Evolutionary conservation across 2,888 invertebrate species (phyloP).

Genomic region (Athalia cordata): DNA sequence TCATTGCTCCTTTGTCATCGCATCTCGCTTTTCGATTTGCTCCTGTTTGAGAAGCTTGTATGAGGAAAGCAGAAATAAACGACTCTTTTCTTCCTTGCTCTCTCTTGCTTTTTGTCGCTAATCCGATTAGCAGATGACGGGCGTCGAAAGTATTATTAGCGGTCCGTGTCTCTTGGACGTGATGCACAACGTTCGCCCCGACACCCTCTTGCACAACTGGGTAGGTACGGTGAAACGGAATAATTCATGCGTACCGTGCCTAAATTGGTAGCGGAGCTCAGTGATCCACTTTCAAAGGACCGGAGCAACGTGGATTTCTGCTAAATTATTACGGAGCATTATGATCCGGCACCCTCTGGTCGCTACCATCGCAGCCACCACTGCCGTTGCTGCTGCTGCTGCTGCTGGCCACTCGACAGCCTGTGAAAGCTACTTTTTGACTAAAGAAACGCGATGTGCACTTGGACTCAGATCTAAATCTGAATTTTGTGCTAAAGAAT

Average conservation of each 20-base stretch:
- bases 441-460: background rate
- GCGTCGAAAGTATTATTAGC: slow-evolving; percentile 40
- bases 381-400: background rate
- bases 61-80: background rate
- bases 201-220: background rate
- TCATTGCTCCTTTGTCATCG: background rate
- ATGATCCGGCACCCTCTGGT: slow-evolving; percentile 37
- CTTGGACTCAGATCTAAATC: background rate
- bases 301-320: slow-evolving; percentile 22
- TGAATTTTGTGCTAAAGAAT: background rate
- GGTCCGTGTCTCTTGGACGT: slow-evolving; percentile 26
- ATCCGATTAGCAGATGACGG: slow-evolving; percentile 40
- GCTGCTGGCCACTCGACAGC: slow-evolving; percentile 27
- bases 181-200: background rate
- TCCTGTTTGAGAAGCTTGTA: background rate
- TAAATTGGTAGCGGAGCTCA: slow-evolving; percentile 25
- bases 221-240: slow-evolving; percentile 34
- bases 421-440: background rate
- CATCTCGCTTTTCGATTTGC: background rate
- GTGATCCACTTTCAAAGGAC: slow-evolving; percentile 39
- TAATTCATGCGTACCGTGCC: slow-evolving; percentile 36
- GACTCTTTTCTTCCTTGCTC: slow-evolving; percentile 1
- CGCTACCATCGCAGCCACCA: background rate
- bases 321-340: slow-evolving; percentile 40
- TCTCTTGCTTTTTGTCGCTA: slow-evolving; percentile 8